Percentiles rank a stretch among this genome's conserved stretches.
phyloP scores from a whole-genome alignment of 2,888 invertebrate species.

The Aromia moschata region DNA sequence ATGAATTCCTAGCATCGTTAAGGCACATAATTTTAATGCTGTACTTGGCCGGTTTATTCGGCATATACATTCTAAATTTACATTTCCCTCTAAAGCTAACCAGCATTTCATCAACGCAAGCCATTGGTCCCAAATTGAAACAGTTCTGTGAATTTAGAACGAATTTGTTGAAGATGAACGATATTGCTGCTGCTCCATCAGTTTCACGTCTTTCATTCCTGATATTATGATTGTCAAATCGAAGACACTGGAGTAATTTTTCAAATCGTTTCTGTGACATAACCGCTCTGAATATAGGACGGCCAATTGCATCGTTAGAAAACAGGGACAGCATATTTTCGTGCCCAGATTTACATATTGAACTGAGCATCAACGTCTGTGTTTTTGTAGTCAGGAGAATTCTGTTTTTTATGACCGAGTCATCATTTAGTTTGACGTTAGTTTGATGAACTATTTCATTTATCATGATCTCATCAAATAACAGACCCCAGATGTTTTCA shows the following conservation, averaged over 20 bases:
- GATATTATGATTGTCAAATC: conserved; percentile 42
- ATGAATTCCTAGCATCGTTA: conserved; percentile 40
- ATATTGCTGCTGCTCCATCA: conserved; percentile 42
- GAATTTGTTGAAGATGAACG: conserved; percentile 49
- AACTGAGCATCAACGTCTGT: conserved; percentile 7
- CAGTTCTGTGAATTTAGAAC: conserved; percentile 46
- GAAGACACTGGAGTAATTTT: conserved; percentile 38
- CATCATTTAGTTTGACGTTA: not conserved
- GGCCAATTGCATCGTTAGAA: conserved; percentile 2
- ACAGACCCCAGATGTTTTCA: conserved; percentile 3
- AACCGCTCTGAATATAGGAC: conserved; percentile 38
- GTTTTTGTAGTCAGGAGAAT: too few relatives aligned
- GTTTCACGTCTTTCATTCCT: conserved; percentile 30
- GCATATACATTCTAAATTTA: conserved; percentile 49
- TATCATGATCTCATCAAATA: conserved; percentile 1
- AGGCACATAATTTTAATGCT: conserved; percentile 47
- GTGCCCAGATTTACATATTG: conserved; percentile 3
- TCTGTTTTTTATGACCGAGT: too few relatives aligned
- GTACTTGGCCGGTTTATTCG: conserved; percentile 49
- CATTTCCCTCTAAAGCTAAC: conserved; percentile 45
- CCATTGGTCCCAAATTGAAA: conserved; percentile 26
- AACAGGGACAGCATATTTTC: conserved; percentile 10
- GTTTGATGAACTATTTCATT: conserved; percentile 2
- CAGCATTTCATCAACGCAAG: conserved; percentile 5
- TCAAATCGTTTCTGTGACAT: conserved; percentile 46